These are phyloP conservation scores for Cebus imitator DNA, from an alignment of 2,113 vertebrate species.

Conservation along the genomic window DNA sequence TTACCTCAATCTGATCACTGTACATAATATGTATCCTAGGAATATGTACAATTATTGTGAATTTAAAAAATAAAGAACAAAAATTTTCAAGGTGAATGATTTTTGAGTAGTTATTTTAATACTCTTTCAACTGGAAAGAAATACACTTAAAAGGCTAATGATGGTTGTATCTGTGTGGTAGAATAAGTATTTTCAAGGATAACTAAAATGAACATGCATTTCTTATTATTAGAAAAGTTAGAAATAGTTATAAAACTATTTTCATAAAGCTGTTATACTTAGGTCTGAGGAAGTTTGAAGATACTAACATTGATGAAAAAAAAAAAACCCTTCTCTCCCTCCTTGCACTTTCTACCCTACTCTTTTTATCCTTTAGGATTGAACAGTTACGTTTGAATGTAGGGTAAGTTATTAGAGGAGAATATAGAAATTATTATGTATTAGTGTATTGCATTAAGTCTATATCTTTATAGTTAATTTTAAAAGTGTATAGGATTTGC, in stretches of 20 bases:
- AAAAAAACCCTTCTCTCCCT: background rate
- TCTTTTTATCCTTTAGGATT: background rate
- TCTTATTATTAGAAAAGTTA: constrained; percentile 32
- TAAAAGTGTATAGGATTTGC: background rate
- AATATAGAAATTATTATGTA: background rate
- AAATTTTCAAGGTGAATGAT: background rate
- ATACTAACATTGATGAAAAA: background rate
- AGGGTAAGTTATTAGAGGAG: background rate
- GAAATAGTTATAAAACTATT: background rate
- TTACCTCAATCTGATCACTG: background rate
- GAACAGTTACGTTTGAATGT: background rate
- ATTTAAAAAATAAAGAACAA: background rate
- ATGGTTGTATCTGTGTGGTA: background rate
- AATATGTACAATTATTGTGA: background rate
- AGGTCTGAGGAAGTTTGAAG: background rate
- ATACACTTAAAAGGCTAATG: background rate
- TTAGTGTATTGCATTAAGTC: background rate
- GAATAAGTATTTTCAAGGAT: constrained; percentile 12
- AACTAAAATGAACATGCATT: background rate
- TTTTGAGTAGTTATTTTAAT: background rate
- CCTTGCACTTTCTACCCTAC: background rate
- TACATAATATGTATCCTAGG: background rate
- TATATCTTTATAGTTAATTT: background rate
- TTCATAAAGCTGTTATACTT: background rate
- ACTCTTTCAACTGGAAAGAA: background rate